phyloP scores from a whole-genome alignment of 2,797 vertebrate species.

The Gallinago solitaria region DNA sequence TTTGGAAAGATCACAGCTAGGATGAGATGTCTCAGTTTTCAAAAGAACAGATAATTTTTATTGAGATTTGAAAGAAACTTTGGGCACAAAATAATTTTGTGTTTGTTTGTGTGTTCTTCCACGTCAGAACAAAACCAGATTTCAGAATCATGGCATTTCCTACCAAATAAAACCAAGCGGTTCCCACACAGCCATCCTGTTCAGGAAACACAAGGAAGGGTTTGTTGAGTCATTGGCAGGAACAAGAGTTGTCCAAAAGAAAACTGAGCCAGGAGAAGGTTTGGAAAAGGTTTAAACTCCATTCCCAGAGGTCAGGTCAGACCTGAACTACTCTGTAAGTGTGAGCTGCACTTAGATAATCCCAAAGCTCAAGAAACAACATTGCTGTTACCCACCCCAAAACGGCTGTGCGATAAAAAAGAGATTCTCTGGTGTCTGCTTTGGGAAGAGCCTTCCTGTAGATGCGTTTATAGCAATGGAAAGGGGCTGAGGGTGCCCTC shows the following conservation, averaged over 20 bases:
- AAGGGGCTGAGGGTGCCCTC: not conserved
- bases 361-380: not conserved
- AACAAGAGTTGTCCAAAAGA: not conserved
- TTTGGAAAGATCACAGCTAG: not conserved
- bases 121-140: not conserved
- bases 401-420: not conserved
- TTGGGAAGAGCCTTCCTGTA: not conserved
- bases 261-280: not conserved
- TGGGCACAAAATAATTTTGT: not conserved
- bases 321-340: not conserved
- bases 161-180: not conserved
- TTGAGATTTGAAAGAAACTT: not conserved
- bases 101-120: not conserved
- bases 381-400: fast-evolving
- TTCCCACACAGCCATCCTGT: not conserved
- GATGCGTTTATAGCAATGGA: not conserved
- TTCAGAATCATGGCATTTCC: not conserved
- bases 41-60: not conserved
- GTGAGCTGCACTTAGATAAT: not conserved
- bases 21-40: not conserved
- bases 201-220: not conserved
- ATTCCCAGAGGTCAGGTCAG: not conserved
- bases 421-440: not conserved
- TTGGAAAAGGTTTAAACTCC: not conserved
- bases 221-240: not conserved